A percentile compares a stretch with the other conserved stretches of the same genome.
These are phyloP conservation scores for Lepidothrix coronata DNA, from an alignment of 2,113 vertebrate species.

Conservation along the genomic window DNA sequence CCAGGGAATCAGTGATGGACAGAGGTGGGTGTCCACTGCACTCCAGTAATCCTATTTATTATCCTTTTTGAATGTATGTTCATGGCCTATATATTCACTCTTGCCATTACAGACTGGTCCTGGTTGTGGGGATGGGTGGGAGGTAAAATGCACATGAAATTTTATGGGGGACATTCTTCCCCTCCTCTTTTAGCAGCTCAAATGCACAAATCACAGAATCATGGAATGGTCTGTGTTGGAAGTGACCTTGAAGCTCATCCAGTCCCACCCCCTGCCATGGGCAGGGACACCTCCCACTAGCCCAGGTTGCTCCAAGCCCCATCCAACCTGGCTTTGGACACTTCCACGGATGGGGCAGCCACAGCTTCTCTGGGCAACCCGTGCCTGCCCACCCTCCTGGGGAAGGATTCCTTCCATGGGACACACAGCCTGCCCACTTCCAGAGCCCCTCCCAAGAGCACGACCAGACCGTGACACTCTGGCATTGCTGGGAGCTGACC, in stretches of 20 bases:
- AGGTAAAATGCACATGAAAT: background rate
- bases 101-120: too few relatives aligned
- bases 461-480: rapidly evolving
- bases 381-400: background rate
- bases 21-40: background rate
- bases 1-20: background rate
- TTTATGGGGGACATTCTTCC: rapidly evolving
- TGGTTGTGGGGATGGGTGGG: background rate
- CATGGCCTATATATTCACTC: background rate
- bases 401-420: background rate
- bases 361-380: too few relatives aligned
- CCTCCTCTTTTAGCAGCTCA: background rate
- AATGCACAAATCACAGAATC: background rate
- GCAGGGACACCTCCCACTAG: background rate
- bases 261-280: rapidly evolving
- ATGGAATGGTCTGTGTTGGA: background rate
- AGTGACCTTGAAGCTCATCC: background rate
- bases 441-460: background rate
- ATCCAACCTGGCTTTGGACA: background rate
- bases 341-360: background rate
- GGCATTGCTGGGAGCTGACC: background rate
- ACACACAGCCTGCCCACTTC: rapidly evolving
- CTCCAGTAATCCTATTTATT: background rate
- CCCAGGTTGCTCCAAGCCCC: background rate
- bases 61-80: background rate